Base-by-base conservation (phyloP, 2,797 vertebrate species). In the Cryptoprocta ferox region DNA sequence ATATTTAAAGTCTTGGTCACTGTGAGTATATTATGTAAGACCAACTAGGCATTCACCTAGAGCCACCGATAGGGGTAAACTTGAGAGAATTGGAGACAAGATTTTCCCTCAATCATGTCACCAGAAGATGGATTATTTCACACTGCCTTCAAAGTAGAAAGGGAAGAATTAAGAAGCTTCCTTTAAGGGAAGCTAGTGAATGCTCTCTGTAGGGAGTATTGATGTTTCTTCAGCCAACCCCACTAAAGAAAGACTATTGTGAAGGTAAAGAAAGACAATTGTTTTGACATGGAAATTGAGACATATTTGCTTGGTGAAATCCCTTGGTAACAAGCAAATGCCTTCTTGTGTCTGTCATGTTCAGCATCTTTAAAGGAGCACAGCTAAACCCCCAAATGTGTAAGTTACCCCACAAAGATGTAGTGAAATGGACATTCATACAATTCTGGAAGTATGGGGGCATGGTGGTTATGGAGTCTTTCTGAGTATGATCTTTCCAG, bases 41-140 rank as follows among this genome's bases (percentile, higher is more conserved):
- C 28, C 48, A 63, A 39, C 16, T 13, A 30, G 45, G 48, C 21
- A 84, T 85, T 93, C 93, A 66, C 28, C 39, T 42, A 59, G 28
- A 79, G 28, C 16, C 39, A 82, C 2, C 8, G 56, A 24, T 39
- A 73, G 42, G 19, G 16, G 45, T 94, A 65, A 78, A 59, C 32
- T 59, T 94, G 56, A 75, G 63, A 76, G 50, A 75, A 32, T 32
- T 42, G 30, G 59, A 92, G 76, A 91, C 63, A 56, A 50, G 32
- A 3, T 37, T 78, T 93, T 32, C 24, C 66, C n/a, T 78, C 75
- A 88, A 3, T 65, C 53, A 71, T 45, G 24, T n/a, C 10, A 35
- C 82, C 59, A 89, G 71, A 87, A 73, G 48, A 68, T 90, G 28
- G 26, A 88, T 89, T 90, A 59, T 93, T 89, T 94, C 39, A 78